Percentiles rank a stretch among this genome's conserved stretches.
These are phyloP conservation scores for Masticophis lateralis DNA, from an alignment of 2,797 vertebrate genomes.

Conservation along the genomic window DNA sequence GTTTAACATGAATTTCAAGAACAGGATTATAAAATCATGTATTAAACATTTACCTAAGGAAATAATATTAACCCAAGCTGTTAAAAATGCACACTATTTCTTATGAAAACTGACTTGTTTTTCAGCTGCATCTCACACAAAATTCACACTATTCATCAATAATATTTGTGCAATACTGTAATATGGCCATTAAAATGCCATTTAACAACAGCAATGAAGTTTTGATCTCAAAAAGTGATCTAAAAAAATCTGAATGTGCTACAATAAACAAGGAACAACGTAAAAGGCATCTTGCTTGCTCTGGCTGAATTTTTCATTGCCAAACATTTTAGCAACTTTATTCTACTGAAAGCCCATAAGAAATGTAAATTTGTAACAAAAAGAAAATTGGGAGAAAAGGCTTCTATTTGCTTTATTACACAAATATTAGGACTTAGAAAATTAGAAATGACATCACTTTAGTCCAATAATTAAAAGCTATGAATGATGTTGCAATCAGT, in stretches of 20 bases:
- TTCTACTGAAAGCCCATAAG: not conserved
- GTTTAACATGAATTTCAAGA: not conserved
- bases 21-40: not conserved
- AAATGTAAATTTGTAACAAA: not conserved
- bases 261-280: not conserved
- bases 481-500: not conserved
- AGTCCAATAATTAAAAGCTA: not conserved
- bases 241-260: not conserved
- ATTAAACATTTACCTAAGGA: not conserved
- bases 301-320: not conserved
- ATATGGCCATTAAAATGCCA: not conserved
- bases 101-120: not conserved
- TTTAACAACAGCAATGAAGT: not conserved
- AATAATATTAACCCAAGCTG: not conserved
- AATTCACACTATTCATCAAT: too few species aligned
- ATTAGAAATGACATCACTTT: not conserved
- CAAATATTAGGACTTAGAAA: not conserved
- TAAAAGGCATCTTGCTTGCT: not conserved
- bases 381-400: not conserved
- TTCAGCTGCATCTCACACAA: not conserved
- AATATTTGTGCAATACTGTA: not conserved
- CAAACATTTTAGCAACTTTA: not conserved
- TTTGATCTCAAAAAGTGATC: not conserved
- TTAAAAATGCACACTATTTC: not conserved
- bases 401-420: not conserved